Evolutionary conservation across 2,888 invertebrate genomes (phyloP).

Genomic region (Pomacea canaliculata): DNA sequence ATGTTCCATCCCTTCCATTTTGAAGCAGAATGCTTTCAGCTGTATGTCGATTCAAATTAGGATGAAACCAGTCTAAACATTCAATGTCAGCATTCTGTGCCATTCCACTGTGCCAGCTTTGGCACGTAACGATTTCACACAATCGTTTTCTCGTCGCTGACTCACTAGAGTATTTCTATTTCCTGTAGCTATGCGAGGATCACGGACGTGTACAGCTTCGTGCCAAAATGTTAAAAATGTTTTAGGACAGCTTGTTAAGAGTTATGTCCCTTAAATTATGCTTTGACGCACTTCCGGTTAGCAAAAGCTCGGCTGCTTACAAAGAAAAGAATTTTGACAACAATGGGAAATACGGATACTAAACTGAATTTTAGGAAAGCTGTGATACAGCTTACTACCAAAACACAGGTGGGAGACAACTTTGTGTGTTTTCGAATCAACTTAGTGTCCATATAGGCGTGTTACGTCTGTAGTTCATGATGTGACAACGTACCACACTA

Average conservation of each 20-base stretch:
- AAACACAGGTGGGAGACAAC: slow-evolving; percentile 84
- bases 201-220: not conserved
- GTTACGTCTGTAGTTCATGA: too few species aligned
- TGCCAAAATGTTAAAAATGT: too few species aligned
- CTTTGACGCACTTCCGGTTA: slow-evolving; percentile 42
- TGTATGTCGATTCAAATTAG: slow-evolving; percentile 59
- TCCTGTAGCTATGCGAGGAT: not conserved
- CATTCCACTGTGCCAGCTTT: slow-evolving; percentile 4
- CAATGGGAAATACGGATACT: slow-evolving; percentile 98
- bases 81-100: slow-evolving; percentile 26
- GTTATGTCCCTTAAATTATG: slow-evolving; percentile 18
- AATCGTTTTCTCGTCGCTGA: not conserved
- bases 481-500: too few species aligned
- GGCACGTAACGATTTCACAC: too few species aligned
- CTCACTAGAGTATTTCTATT: slow-evolving; percentile 10
- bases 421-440: too few species aligned
- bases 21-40: slow-evolving; percentile 65
- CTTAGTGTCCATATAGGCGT: too few species aligned
- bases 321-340: slow-evolving; percentile 8
- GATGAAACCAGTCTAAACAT: slow-evolving; percentile 56
- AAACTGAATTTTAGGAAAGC: slow-evolving; percentile 98
- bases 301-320: slow-evolving; percentile 22
- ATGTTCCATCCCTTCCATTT: slow-evolving; percentile 66
- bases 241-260: not conserved
- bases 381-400: slow-evolving; percentile 95